These are phyloP conservation scores for Porites lutea DNA, from an alignment of 64 coral and sea anemone genomes.

Conservation along the genomic window DNA sequence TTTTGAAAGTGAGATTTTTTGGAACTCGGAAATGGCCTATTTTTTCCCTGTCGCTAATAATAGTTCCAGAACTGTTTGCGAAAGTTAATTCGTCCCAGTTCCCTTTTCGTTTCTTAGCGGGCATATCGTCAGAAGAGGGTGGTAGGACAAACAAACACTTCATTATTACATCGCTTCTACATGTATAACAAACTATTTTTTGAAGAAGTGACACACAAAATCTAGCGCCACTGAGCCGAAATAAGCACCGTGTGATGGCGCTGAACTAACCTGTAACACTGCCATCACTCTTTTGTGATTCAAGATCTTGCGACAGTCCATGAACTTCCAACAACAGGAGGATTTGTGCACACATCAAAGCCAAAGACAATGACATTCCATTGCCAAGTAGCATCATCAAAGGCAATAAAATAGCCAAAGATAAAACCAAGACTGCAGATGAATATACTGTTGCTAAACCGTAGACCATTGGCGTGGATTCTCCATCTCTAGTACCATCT, in stretches of 20 bases:
- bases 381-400: constrained; percentile 73
- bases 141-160: too few relatives aligned
- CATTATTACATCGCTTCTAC: too few relatives aligned
- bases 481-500: background rate
- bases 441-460: constrained; percentile 94
- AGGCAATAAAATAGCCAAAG: constrained; percentile 54
- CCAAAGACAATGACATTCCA: constrained; percentile 72
- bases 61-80: too few relatives aligned
- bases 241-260: background rate
- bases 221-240: too few relatives aligned
- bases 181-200: background rate
- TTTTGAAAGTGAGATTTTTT: too few relatives aligned
- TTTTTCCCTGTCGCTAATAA: too few relatives aligned
- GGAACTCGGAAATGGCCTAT: too few relatives aligned
- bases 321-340: constrained; percentile 75
- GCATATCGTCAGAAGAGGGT: too few relatives aligned
- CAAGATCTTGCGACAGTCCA: constrained; percentile 1
- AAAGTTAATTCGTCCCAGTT: too few relatives aligned
- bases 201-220: too few relatives aligned
- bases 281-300: background rate
- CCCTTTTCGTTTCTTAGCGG: too few relatives aligned
- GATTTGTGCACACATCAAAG: constrained; percentile 73
- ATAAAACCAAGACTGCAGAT: constrained; percentile 67
- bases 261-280: background rate
- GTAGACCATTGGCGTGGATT: constrained; percentile 79